Conservation (phyloP, 2,888 invertebrate genomes). For the Nemotelus nigrinus region DNA sequence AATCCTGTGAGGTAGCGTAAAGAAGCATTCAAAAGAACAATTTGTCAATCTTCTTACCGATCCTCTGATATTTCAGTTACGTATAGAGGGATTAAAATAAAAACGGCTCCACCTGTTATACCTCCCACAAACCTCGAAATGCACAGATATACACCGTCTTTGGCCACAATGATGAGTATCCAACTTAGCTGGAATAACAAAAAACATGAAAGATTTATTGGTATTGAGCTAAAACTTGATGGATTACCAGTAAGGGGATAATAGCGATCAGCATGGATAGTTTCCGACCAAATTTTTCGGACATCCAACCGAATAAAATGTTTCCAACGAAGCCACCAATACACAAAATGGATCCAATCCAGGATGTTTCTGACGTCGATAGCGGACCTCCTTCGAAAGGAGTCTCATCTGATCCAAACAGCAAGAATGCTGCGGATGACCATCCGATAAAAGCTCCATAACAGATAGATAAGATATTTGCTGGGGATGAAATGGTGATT, state of each 20-base stretch:
- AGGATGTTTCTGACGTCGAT: slow-evolving; percentile 58
- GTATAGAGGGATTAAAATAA: slow-evolving; percentile 59
- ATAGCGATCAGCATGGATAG: slow-evolving; percentile 55
- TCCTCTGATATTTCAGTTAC: slow-evolving; percentile 60
- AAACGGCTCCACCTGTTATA: slow-evolving; percentile 58
- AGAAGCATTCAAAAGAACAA: not conserved
- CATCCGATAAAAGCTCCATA: slow-evolving; percentile 62
- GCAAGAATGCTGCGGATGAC: slow-evolving; percentile 60
- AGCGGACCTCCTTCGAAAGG: slow-evolving; percentile 60
- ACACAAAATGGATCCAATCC: slow-evolving; percentile 61
- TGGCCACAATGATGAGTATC: slow-evolving; percentile 57
- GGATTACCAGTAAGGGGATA: slow-evolving; percentile 58
- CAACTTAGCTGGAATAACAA: slow-evolving; percentile 57
- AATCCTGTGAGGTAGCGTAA: slow-evolving; percentile 54
- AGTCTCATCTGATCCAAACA: slow-evolving; percentile 57
- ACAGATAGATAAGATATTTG: slow-evolving; percentile 58
- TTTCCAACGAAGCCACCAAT: slow-evolving; percentile 61
- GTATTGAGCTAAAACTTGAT: not conserved
- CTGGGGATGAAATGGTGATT: slow-evolving; percentile 50
- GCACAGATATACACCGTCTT: slow-evolving; percentile 56
- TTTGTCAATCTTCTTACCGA: slow-evolving; percentile 52
- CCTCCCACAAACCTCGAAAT: slow-evolving; percentile 58
- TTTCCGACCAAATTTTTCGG: slow-evolving; percentile 60
- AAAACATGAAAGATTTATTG: not conserved
- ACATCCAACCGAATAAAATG: slow-evolving; percentile 59